These are phyloP conservation scores for Drosophila micromelanica DNA, from an alignment of 1,140 invertebrate species.

Conservation along the genomic window DNA sequence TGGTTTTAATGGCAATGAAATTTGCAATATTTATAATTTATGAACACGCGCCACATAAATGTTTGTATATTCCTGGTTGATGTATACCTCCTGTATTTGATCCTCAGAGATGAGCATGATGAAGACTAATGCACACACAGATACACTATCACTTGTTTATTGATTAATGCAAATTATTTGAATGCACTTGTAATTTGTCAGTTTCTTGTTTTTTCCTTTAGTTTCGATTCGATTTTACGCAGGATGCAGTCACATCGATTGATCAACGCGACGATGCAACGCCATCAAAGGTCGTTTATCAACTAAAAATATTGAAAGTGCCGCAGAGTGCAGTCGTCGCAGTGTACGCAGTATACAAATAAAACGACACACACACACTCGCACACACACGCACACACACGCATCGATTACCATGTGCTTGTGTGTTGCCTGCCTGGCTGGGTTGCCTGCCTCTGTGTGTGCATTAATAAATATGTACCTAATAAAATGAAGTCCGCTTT, in stretches of 20 bases:
- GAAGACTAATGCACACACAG: too few species aligned
- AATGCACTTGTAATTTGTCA: conserved; percentile 15
- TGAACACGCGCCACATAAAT: not conserved
- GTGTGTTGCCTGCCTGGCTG: conserved; percentile 14
- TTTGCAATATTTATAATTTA: conserved; percentile 29
- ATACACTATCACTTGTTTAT: conserved; percentile 1
- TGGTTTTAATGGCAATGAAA: conserved; percentile 1
- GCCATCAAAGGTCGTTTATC: conserved; percentile 84
- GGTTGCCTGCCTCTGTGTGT: conserved; percentile 36
- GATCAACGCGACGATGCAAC: conserved; percentile 82
- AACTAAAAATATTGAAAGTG: conserved; percentile 80
- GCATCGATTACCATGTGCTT: conserved; percentile 18
- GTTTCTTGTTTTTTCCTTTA: too few species aligned
- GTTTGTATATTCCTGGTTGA: not conserved
- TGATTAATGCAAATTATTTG: conserved; percentile 9
- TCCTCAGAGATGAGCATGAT: conserved; percentile 81
- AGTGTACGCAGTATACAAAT: conserved; percentile 24
- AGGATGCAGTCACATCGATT: conserved; percentile 39
- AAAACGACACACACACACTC: conserved; percentile 39
- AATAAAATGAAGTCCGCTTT: conserved; percentile 71
- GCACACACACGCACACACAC: conserved; percentile 25
- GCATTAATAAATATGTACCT: conserved; percentile 67
- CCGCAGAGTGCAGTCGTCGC: conserved; percentile 31
- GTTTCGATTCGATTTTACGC: conserved; percentile 3
- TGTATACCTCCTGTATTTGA: conserved; percentile 80